Evolutionary conservation across 2,797 vertebrate species (phyloP).

Genomic region (Oophaga sylvatica): DNA sequence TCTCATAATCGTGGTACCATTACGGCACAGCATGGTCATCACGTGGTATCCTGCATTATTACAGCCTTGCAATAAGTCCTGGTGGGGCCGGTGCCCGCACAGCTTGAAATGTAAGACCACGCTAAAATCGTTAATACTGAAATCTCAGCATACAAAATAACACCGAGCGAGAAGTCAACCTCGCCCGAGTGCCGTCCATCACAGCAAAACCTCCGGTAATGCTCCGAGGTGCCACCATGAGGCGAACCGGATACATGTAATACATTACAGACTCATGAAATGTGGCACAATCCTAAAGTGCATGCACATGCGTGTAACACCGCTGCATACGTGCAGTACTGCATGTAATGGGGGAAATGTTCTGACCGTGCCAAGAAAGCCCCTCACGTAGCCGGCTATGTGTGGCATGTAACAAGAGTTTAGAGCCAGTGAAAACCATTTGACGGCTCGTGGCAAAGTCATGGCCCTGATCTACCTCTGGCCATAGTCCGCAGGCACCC

Average conservation of each 20-base stretch:
- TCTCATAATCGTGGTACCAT: too few species aligned
- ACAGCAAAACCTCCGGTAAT: background rate
- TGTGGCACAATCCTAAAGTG: background rate
- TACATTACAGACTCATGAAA: background rate
- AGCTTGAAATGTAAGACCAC: constrained; percentile 9
- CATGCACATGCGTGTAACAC: constrained; percentile 20
- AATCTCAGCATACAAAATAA: background rate
- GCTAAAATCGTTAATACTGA: background rate
- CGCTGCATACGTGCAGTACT: background rate
- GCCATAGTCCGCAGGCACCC: background rate
- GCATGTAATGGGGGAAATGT: background rate
- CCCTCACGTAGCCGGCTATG: background rate
- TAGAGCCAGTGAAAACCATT: background rate
- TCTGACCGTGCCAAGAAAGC: background rate
- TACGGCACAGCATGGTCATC: background rate
- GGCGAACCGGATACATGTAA: background rate
- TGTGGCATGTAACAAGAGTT: background rate
- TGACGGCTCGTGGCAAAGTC: background rate
- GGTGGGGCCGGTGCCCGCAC: background rate
- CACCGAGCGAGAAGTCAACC: background rate
- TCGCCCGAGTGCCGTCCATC: too few species aligned
- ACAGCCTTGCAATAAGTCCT: background rate
- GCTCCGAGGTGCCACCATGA: background rate
- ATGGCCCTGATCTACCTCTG: background rate
- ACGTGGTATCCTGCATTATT: background rate